These are phyloP conservation scores for Alethe diademata DNA, from an alignment of 2,113 vertebrate genomes.

Conservation along the genomic window DNA sequence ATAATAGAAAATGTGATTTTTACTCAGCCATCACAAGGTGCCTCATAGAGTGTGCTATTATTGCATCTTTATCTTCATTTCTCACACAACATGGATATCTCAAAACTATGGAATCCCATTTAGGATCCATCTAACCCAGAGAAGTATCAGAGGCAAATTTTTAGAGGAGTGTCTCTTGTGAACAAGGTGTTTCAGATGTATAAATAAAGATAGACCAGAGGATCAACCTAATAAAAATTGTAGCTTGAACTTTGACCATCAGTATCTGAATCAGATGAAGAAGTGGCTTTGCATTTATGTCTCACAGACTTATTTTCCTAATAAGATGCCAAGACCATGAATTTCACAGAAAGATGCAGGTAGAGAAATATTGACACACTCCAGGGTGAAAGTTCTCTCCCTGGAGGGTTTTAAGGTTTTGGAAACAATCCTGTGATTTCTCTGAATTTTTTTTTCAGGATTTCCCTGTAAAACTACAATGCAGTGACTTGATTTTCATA, in stretches of 20 bases:
- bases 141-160: neutral
- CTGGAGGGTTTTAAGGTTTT: neutral
- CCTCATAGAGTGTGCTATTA: neutral
- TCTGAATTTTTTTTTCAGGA: neutral
- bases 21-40: neutral
- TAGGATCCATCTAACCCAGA: neutral
- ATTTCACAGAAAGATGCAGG: neutral
- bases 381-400: neutral
- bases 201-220: neutral
- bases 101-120: neutral
- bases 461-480: neutral
- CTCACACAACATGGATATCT: neutral
- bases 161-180: neutral
- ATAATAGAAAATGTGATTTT: constrained; percentile 17
- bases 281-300: neutral
- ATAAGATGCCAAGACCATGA: neutral
- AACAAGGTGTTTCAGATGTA: neutral
- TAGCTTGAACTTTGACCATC: neutral
- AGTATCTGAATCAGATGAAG: neutral
- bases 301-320: neutral
- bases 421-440: neutral
- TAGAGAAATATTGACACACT: neutral
- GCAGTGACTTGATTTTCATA: neutral
- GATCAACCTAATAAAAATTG: neutral
- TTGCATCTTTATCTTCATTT: neutral